These are phyloP conservation scores for Aphis craccivora DNA, from an alignment of 1,140 invertebrate genomes.

Conservation along the genomic window DNA sequence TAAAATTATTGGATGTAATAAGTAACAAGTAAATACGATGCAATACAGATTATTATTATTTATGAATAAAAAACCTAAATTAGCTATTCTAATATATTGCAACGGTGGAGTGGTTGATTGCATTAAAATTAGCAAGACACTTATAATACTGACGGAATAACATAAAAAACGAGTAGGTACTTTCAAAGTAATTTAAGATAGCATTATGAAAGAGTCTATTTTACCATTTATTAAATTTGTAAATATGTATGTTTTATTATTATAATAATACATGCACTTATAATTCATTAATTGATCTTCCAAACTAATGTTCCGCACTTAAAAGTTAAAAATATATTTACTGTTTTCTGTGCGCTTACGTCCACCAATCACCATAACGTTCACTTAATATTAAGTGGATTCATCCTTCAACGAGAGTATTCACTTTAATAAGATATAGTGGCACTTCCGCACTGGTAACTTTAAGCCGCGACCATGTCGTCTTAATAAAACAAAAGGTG, in stretches of 20 bases:
- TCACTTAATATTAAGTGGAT: not conserved
- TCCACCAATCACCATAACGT: not conserved
- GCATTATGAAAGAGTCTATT: not conserved
- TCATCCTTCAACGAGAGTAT: not conserved
- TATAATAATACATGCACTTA: not conserved
- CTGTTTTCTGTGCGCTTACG: not conserved
- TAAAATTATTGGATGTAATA: not conserved
- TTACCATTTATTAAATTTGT: not conserved
- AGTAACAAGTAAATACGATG: not conserved
- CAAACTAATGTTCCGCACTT: not conserved
- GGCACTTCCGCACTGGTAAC: not conserved
- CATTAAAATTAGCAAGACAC: not conserved
- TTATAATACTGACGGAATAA: not conserved
- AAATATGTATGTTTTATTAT: not conserved
- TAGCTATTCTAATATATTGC: not conserved
- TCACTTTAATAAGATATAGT: constrained; percentile 19
- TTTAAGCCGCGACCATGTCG: not conserved
- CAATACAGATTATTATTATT: not conserved
- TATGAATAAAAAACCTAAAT: not conserved
- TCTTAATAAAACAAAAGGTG: not conserved
- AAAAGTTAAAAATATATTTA: not conserved
- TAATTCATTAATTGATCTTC: not conserved
- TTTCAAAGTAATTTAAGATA: not conserved
- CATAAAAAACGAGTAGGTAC: not conserved
- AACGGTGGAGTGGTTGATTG: not conserved